A percentile compares a stretch with the other conserved stretches of the same genome.
phyloP scores from a whole-genome alignment of 1,140 invertebrate genomes.

The Microplitis mediator region DNA sequence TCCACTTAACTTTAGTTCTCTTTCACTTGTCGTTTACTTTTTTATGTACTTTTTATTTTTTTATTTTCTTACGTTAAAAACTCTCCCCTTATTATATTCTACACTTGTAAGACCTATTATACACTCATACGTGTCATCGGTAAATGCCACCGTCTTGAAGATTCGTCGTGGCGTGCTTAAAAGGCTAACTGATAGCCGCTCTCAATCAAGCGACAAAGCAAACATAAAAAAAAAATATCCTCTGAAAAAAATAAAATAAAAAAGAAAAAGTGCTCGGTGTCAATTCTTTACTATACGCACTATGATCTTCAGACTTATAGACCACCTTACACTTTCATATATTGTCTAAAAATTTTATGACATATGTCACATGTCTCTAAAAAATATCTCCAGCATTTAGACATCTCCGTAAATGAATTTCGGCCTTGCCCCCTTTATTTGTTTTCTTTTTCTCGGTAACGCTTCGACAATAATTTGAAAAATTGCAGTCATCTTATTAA shows the following conservation, averaged over 20 bases:
- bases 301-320: neutral
- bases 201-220: conserved; percentile 29
- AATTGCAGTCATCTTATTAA: conserved; percentile 33
- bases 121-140: conserved; percentile 24
- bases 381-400: conserved; percentile 32
- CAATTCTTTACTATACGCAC: neutral
- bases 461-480: conserved; percentile 38
- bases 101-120: conserved; percentile 20
- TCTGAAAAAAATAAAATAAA: neutral
- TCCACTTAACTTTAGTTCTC: neutral
- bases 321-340: neutral
- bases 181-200: conserved; percentile 36
- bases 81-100: neutral
- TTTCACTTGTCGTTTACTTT: neutral
- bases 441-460: conserved; percentile 5
- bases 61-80: neutral
- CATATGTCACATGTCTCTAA: conserved; percentile 32
- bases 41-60: neutral
- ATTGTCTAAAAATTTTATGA: neutral
- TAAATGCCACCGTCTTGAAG: conserved; percentile 26
- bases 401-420: neutral
- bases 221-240: conserved; percentile 5
- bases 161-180: conserved; percentile 32
- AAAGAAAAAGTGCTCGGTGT: neutral
- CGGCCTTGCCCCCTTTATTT: neutral